phyloP scores from a whole-genome alignment of 2,888 invertebrate species.

The Osmoderma eremita region DNA sequence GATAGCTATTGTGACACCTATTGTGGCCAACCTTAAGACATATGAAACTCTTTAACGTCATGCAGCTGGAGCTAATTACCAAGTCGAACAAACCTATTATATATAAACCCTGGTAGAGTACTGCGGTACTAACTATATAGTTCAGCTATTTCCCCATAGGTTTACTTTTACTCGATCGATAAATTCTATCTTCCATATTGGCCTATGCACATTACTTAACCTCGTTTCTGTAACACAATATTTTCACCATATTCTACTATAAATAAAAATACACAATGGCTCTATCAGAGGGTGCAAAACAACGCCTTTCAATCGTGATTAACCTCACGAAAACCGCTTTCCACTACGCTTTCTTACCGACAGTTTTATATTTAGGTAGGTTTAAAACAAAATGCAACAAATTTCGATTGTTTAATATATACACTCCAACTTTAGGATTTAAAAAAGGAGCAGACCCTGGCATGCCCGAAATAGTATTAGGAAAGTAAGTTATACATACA shows the following conservation, averaged over 20 bases:
- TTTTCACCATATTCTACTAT: not conserved
- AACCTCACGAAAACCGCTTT: slow-evolving; percentile 70
- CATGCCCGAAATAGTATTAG: slow-evolving; percentile 70
- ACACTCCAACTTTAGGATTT: slow-evolving; percentile 66
- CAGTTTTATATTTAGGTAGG: slow-evolving; percentile 74
- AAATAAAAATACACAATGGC: slow-evolving; percentile 51
- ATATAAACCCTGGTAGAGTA: too few relatives aligned
- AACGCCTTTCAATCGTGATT: slow-evolving; percentile 70
- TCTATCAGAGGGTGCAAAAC: slow-evolving; percentile 68
- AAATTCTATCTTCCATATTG: too few relatives aligned
- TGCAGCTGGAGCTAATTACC: too few relatives aligned
- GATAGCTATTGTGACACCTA: too few relatives aligned
- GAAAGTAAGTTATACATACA: slow-evolving; percentile 63
- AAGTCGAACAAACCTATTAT: too few relatives aligned
- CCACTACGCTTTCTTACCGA: slow-evolving; percentile 77
- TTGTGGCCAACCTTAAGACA: too few relatives aligned
- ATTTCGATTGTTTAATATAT: not conserved
- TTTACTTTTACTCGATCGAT: too few relatives aligned
- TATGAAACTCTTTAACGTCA: too few relatives aligned
- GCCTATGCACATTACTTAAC: not conserved
- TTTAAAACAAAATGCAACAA: slow-evolving; percentile 3
- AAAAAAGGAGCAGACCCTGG: slow-evolving; percentile 75
- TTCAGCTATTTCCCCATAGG: too few relatives aligned
- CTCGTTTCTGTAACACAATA: not conserved
- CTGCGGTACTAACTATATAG: too few relatives aligned